These are phyloP conservation scores for Saguinus imperator DNA, from an alignment of 2,113 vertebrate genomes.

Conservation along the genomic window DNA sequence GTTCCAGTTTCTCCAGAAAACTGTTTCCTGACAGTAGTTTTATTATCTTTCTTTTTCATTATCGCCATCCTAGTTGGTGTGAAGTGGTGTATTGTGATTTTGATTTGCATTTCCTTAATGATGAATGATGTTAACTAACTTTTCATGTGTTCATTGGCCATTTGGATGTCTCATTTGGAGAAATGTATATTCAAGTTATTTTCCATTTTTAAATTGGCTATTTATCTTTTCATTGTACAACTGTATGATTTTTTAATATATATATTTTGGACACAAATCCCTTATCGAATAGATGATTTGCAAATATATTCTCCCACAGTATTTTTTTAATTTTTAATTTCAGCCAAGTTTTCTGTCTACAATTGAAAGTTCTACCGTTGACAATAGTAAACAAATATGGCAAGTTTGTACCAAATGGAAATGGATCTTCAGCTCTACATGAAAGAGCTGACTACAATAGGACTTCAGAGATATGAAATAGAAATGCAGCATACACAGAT, in stretches of 20 bases:
- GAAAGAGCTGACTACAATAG: conserved; percentile 32
- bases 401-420: not conserved
- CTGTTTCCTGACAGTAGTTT: not conserved
- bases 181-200: not conserved
- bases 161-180: not conserved
- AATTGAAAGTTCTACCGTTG: not conserved
- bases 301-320: not conserved
- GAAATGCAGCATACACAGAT: conserved; percentile 27
- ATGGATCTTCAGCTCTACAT: not conserved
- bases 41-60: not conserved
- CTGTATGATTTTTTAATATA: not conserved
- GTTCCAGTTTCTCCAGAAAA: not conserved
- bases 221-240: not conserved
- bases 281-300: not conserved
- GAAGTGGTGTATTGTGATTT: not conserved
- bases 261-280: not conserved
- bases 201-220: not conserved
- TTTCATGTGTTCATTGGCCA: not conserved
- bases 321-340: not conserved
- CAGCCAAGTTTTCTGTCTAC: not conserved
- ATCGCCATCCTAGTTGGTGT: not conserved
- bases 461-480: conserved; percentile 59
- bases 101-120: not conserved
- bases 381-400: not conserved
- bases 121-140: not conserved